phyloP scores from a whole-genome alignment of 64 coral and sea anemone genomes.

The Trachythela sp. region DNA sequence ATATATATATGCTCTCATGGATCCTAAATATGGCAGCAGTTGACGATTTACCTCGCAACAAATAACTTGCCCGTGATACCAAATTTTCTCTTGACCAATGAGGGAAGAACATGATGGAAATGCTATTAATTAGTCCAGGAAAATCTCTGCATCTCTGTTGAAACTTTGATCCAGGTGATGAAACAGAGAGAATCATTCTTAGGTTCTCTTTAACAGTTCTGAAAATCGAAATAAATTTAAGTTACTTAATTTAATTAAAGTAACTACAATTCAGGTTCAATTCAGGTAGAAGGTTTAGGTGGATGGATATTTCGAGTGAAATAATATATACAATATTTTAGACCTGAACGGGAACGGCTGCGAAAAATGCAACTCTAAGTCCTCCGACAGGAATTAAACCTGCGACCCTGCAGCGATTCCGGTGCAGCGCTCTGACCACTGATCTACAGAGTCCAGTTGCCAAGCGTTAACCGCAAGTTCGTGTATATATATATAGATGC shows the following conservation, averaged over 20 bases:
- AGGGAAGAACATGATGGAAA: conserved; percentile 76
- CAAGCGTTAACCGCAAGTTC: no score
- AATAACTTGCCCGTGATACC: conserved; percentile 61
- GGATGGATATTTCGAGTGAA: no score
- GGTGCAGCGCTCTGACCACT: no score
- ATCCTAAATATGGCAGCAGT: no score
- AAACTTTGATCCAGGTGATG: conserved; percentile 65
- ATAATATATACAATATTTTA: no score
- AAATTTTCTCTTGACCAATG: conserved; percentile 76
- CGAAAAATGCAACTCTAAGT: no score
- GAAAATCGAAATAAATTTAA: background rate
- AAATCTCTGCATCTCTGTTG: conserved; percentile 76
- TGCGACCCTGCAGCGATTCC: no score
- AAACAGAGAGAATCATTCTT: conserved; percentile 72
- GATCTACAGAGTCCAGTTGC: no score
- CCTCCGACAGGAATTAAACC: no score
- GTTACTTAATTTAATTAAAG: background rate
- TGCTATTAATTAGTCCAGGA: conserved; percentile 75
- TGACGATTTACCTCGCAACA: conserved; percentile 51
- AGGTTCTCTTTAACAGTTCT: conserved; percentile 96
- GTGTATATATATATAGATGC: no score
- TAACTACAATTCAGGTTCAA: background rate
- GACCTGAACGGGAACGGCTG: no score
- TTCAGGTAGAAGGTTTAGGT: no score
- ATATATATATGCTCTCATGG: background rate